Percentiles rank a stretch among this genome's conserved stretches.
phyloP scores from a whole-genome alignment of 2,797 vertebrate genomes.

The Hemibagrus guttatus region DNA sequence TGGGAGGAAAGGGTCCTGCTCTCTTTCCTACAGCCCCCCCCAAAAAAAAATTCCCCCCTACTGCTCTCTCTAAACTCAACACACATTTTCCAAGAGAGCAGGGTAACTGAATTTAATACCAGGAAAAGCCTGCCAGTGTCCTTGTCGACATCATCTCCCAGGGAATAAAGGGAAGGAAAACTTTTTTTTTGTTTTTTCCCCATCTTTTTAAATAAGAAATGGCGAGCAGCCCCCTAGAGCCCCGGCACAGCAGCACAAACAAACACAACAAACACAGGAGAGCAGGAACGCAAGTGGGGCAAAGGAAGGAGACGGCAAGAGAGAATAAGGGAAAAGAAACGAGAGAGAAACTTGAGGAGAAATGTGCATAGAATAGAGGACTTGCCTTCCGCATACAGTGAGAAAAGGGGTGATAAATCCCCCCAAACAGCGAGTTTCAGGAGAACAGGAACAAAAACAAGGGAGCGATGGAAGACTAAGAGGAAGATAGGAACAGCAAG shows the following conservation, averaged over 20 bases:
- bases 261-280: conserved; percentile 66
- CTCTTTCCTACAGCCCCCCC: conserved; percentile 57
- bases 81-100: conserved; percentile 74
- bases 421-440: conserved; percentile 32
- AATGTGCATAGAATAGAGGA: neutral
- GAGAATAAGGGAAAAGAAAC: conserved; percentile 30
- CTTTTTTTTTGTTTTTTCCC: conserved; percentile 50
- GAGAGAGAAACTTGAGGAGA: conserved; percentile 25
- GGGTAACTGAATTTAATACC: conserved; percentile 64
- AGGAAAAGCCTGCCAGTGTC: conserved; percentile 65
- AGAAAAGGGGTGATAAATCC: neutral
- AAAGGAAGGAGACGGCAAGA: conserved; percentile 40
- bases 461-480: conserved; percentile 33
- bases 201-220: conserved; percentile 65
- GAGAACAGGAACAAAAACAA: conserved; percentile 38
- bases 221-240: conserved; percentile 55
- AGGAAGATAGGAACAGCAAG: conserved; percentile 37
- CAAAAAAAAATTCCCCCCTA: no score
- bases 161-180: conserved; percentile 65
- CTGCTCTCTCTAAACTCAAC: conserved; percentile 73
- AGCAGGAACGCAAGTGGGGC: conserved; percentile 61
- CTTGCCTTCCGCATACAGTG: neutral
- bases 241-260: conserved; percentile 57
- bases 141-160: conserved; percentile 68
- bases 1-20: conserved; percentile 57